Base-by-base conservation (phyloP, 2,113 vertebrate genomes). In the Urocolius indicus region DNA sequence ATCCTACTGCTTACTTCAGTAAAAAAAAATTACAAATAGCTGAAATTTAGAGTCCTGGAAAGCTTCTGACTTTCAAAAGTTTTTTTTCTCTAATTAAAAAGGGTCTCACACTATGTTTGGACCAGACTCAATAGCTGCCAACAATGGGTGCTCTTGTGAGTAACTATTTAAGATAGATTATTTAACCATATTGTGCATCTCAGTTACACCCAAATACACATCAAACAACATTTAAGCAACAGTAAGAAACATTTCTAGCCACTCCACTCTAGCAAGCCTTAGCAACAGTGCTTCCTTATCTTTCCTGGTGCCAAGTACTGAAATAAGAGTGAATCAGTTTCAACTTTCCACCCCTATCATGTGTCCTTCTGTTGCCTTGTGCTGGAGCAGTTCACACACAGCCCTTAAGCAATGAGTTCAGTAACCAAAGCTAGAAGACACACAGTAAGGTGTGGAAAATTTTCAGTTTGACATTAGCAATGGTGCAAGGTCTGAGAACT, bases 281-380 rank as follows among this genome's bases (percentile, higher is more conserved):
- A 90, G 79, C 63, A 96, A 88, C 46, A 59, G 32, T 3, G 29
- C 34, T 89, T 90, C 57, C 38, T 59, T 92, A 71, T 90, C 89
- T 78, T 85, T 62, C 57, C 68, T 52, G 43, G 26, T 92, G 65
- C 86, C 46, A 87, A 41, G 38, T 74, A 46, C 51, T 85, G 85
- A 93, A 86, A 88, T 45, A 65, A 57, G 75, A 95, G 82, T 71
- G 55, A 96, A 93, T 78, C 51, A 80, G 61, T 79, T 94, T 94
- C 92, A 90, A 38, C 76, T 93, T 93, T 89, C 83, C 65, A 90
- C 27, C 12, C 16, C 68, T 86, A 89, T 84, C 88, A 57, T 54
- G 52, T 94, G 51, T 84, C 89, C 67, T 65, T 54, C 68, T 80
- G 89, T 46, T 86, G 59, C 89, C 46, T 84, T 34, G 72, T 55